Percentiles rank a stretch among this genome's conserved stretches.
Conservation (phyloP, 2,113 vertebrate species). For the Cyrtonyx montezumae region DNA sequence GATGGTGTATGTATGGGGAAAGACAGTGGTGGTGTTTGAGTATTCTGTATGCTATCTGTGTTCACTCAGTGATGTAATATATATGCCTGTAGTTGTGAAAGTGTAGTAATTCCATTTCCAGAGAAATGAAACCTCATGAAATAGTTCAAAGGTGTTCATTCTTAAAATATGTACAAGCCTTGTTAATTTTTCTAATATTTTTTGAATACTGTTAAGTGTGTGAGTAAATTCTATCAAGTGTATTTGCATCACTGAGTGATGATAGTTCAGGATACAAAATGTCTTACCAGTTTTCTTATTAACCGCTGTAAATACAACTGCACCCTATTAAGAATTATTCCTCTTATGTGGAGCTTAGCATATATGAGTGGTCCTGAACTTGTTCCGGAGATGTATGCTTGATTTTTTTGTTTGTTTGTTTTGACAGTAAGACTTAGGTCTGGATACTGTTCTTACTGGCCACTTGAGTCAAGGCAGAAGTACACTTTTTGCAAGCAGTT, state of each 20-base stretch:
- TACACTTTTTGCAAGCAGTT: not conserved
- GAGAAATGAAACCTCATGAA: rapidly evolving
- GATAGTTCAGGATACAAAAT: not conserved
- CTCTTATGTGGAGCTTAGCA: not conserved
- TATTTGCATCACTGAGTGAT: not conserved
- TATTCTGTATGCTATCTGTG: not conserved
- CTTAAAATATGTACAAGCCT: not conserved
- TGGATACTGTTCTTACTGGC: not conserved
- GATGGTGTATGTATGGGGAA: not conserved
- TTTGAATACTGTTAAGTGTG: rapidly evolving
- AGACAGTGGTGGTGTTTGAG: not conserved
- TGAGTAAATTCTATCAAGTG: not conserved
- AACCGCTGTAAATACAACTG: not conserved
- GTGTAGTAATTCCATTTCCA: rapidly evolving
- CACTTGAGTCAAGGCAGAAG: not conserved
- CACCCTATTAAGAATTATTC: not conserved
- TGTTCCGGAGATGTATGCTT: not conserved
- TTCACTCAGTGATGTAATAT: not conserved
- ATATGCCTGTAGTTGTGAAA: not conserved
- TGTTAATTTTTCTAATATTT: not conserved
- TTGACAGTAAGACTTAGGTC: not conserved
- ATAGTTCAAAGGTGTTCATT: not conserved
- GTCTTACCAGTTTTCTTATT: not conserved
- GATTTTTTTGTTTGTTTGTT: not conserved
- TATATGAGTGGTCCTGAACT: not conserved